Base-by-base conservation (phyloP, 1,140 invertebrate genomes). In the Drosophila sechellia region DNA sequence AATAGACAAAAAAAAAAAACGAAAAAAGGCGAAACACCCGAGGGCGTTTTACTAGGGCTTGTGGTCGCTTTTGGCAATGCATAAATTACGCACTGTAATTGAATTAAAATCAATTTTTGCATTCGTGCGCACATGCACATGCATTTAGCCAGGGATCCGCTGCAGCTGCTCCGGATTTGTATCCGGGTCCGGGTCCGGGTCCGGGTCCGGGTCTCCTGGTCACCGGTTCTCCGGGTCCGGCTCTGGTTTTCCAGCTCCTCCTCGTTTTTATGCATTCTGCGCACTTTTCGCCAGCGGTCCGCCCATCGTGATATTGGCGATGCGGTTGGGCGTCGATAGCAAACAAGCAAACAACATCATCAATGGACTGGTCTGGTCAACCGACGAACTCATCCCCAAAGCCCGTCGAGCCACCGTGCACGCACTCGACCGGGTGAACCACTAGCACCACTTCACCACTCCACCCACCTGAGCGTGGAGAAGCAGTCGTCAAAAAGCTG, bases 1-100 rank as follows among this genome's bases (percentile, higher is more conserved):
- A 37, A 35, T 15, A 13, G 12, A 4, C 2, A 13, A 39, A 34
- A 2, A 10, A 12, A 39, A 3, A 8, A 39, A 39, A 39, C 17
- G 17, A 17, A 53, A 27, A 17, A 1, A 1, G 6, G 4, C 49
- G n/a, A 6, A 25, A 35, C 27, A 22, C 22, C 69, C 22, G 3
- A n/a, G 45, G 13, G 15, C 15, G 15, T 25, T 52, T 27, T 11
- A 34, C 45, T 40, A 8, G 53, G 46, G 48, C 35, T 39, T 5
- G 59, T 68, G 71, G 60, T 55, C n/a, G 61, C 34, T 58, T 76
- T 78, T 68, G 71, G 81, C 74, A 85, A 85, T 78, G 81, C 81
- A 85, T 85, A 85, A 85, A 85, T 85, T 85, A 85, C 74, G 65
- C 74, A 81, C 81, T 68, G 65, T 86, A 85, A 85, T 85, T 81